A percentile compares a stretch with the other conserved stretches of the same genome.
Evolutionary conservation across 1,140 invertebrate genomes (phyloP).

Genomic region (Drosophila bipectinata): DNA sequence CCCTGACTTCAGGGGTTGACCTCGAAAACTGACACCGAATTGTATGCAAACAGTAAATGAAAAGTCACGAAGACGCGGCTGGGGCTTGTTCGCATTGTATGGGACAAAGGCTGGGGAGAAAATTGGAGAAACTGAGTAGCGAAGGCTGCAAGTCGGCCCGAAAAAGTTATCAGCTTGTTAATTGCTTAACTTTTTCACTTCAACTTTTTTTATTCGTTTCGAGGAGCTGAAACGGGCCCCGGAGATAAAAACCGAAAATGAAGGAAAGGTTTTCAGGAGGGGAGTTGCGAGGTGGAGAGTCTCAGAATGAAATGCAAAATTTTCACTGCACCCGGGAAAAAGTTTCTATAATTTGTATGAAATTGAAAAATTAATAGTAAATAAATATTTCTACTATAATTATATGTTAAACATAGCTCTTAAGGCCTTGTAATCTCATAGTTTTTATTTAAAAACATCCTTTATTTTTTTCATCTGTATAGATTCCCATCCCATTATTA

Average conservation of each 20-base stretch:
- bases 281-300: slow-evolving; percentile 19
- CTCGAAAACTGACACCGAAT: slow-evolving; percentile 44
- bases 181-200: slow-evolving; percentile 83
- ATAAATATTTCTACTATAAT: no score
- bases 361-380: no score
- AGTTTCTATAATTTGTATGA: neutral
- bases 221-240: slow-evolving; percentile 48
- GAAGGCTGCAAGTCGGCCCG: slow-evolving; percentile 45
- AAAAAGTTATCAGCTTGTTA: slow-evolving; percentile 81
- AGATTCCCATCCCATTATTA: slow-evolving; percentile 42
- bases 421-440: no score
- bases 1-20: slow-evolving; percentile 23
- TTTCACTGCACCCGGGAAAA: slow-evolving; percentile 9
- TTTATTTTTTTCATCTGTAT: slow-evolving; percentile 2
- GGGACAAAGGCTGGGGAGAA: neutral
- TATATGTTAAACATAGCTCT: no score
- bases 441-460: no score
- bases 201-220: slow-evolving; percentile 70
- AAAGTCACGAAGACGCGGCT: slow-evolving; percentile 35
- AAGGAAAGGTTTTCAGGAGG: slow-evolving; percentile 60
- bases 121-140: slow-evolving; percentile 8
- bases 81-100: slow-evolving; percentile 6
- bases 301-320: slow-evolving; percentile 13
- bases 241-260: slow-evolving; percentile 67
- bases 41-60: slow-evolving; percentile 53